A percentile compares a stretch with the other conserved stretches of the same genome.
Conservation (phyloP, 1,140 invertebrate genomes). For the Solen grandis region DNA sequence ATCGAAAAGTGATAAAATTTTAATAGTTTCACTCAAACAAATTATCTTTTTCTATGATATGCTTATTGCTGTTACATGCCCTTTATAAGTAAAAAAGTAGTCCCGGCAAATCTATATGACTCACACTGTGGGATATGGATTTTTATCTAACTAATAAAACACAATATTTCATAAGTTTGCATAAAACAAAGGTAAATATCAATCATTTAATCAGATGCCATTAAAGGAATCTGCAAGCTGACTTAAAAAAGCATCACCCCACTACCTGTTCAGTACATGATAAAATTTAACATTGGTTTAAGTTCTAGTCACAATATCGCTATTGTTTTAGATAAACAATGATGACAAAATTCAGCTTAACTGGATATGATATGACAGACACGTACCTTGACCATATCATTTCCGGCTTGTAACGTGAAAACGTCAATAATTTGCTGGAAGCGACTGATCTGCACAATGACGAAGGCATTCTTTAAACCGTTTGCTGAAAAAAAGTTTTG, state of each 20-base stretch:
- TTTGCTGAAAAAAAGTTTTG: slow-evolving; percentile 76
- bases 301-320: neutral
- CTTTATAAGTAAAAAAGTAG: too few species aligned
- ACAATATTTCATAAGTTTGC: too few species aligned
- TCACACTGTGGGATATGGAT: too few species aligned
- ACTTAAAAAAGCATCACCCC: neutral
- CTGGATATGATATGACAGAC: neutral
- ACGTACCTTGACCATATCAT: slow-evolving; percentile 83
- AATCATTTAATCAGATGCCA: too few species aligned
- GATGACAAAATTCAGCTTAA: neutral
- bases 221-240: neutral
- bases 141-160: too few species aligned
- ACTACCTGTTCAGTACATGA: neutral
- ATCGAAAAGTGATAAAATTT: too few species aligned
- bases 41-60: too few species aligned
- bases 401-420: slow-evolving; percentile 83
- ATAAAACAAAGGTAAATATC: too few species aligned
- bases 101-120: too few species aligned
- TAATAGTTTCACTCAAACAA: too few species aligned
- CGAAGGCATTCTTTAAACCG: slow-evolving; percentile 84
- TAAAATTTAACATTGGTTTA: neutral
- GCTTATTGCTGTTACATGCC: too few species aligned
- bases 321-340: neutral
- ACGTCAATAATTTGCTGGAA: slow-evolving; percentile 84
- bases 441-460: slow-evolving; percentile 84